A percentile compares a stretch with the other conserved stretches of the same genome.
Conservation (phyloP, 2,888 invertebrate genomes). For the Cerastoderma edule region DNA sequence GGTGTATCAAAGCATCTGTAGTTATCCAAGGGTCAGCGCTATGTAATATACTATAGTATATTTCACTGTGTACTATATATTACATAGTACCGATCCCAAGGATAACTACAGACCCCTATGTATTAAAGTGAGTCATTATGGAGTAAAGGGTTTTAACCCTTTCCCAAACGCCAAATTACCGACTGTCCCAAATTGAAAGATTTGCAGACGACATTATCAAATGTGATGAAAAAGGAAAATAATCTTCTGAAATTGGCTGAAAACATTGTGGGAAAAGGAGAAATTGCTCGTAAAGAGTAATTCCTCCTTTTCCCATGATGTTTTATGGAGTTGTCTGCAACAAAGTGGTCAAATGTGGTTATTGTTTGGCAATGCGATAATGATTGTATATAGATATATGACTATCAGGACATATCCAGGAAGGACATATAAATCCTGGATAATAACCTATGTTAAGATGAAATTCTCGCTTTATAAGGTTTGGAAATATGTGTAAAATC, state of each 20-base stretch:
- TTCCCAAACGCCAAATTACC: neutral
- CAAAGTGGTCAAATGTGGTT: neutral
- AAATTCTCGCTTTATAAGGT: conserved; percentile 33
- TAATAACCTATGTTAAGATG: neutral
- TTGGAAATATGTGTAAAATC: conserved; percentile 29
- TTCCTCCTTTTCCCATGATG: conserved; percentile 7
- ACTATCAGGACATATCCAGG: too few species aligned
- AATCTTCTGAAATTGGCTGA: neutral
- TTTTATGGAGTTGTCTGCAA: neutral
- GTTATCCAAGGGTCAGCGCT: too few species aligned
- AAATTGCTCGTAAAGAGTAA: conserved; percentile 9
- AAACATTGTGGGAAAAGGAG: conserved; percentile 9
- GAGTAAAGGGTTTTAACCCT: conserved; percentile 3
- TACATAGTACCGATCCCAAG: too few species aligned
- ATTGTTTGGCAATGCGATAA: too few species aligned
- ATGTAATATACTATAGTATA: too few species aligned
- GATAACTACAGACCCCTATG: too few species aligned
- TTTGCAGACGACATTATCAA: conserved; percentile 5
- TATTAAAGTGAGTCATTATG: too few species aligned
- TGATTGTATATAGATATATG: too few species aligned
- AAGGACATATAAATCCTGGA: conserved; percentile 11
- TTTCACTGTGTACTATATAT: too few species aligned
- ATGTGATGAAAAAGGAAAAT: neutral
- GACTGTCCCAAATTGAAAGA: neutral
- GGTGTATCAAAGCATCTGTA: too few species aligned